Evolutionary conservation across 2,797 vertebrate genomes (phyloP).

Genomic region (Orientallactaga sibirica): DNA sequence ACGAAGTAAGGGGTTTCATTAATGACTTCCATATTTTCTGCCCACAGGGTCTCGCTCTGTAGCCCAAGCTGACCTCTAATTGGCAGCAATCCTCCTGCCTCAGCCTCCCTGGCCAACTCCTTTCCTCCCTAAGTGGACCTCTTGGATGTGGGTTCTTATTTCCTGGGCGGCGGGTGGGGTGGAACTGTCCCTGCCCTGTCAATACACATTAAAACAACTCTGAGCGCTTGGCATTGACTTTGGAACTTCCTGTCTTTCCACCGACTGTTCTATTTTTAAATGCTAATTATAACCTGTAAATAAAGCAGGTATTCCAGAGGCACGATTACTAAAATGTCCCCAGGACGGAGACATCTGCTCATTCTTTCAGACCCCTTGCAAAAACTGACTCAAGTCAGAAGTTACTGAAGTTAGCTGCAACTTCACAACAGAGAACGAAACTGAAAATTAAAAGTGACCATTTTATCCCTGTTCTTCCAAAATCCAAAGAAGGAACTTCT

Average conservation of each 20-base stretch:
- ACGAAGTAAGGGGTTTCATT: not conserved
- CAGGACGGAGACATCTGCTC: not conserved
- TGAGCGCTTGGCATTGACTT: not conserved
- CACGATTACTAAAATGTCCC: not conserved
- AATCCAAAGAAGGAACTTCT: not conserved
- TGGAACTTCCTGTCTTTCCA: not conserved
- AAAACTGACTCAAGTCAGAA: not conserved
- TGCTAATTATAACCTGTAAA: conserved; percentile 14
- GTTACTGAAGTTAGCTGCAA: not conserved
- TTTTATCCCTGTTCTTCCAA: not conserved
- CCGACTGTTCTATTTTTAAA: not conserved
- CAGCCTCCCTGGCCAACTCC: not conserved
- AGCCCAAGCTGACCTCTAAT: not conserved
- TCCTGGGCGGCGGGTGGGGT: not conserved
- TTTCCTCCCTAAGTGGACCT: conserved; percentile 25
- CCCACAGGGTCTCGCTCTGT: not conserved
- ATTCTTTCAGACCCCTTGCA: not conserved
- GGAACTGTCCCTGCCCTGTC: conserved; percentile 1
- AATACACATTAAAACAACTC: not conserved
- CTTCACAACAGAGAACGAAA: not conserved
- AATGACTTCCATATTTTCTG: not conserved
- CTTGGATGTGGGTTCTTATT: conserved; percentile 4
- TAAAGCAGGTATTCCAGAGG: not conserved
- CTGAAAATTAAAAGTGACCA: conserved; percentile 19
- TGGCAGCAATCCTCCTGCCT: not conserved